These are phyloP conservation scores for Rhabdornis inornatus DNA, from an alignment of 2,113 vertebrate species.

Conservation along the genomic window DNA sequence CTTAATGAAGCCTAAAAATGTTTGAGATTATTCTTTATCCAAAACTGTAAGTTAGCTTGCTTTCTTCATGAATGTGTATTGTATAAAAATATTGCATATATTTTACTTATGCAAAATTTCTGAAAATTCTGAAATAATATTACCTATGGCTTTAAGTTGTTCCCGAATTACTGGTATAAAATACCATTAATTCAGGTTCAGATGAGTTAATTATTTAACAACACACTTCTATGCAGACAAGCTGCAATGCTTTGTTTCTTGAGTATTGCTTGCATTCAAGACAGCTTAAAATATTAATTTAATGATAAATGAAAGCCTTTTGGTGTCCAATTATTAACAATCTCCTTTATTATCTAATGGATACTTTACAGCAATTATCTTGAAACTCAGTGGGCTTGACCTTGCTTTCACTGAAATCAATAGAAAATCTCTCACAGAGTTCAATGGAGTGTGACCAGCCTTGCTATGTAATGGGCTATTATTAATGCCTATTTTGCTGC, in stretches of 20 bases:
- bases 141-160: background rate
- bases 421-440: background rate
- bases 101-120: background rate
- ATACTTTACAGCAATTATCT: conserved; percentile 12
- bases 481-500: background rate
- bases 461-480: background rate
- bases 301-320: background rate
- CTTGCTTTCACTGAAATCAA: background rate
- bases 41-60: background rate
- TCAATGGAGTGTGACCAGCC: background rate
- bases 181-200: background rate
- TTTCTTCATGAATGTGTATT: background rate
- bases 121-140: background rate
- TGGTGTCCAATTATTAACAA: background rate
- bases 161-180: background rate
- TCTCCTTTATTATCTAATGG: conserved; percentile 3
- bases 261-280: background rate
- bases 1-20: background rate
- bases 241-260: background rate
- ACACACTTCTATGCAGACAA: background rate
- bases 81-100: background rate
- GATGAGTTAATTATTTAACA: background rate
- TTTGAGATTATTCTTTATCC: background rate
- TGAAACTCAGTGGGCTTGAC: background rate
- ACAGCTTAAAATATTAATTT: background rate